phyloP scores from a whole-genome alignment of 2,797 vertebrate genomes.

The Ctenochaetus hawaiiensis region DNA sequence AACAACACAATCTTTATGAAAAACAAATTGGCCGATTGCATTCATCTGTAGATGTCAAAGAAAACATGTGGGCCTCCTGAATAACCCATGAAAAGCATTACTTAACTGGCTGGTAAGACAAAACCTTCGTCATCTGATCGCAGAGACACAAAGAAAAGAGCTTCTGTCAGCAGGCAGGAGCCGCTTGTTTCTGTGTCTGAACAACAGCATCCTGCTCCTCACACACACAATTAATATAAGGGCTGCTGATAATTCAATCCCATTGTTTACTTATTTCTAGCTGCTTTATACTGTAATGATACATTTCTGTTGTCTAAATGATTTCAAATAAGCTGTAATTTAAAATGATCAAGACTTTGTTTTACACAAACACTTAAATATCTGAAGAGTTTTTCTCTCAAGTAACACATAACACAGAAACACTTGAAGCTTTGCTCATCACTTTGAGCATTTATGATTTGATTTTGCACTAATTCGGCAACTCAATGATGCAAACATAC shows the following conservation, averaged over 20 bases:
- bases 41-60: constrained; percentile 73
- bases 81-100: constrained; percentile 56
- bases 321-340: neutral
- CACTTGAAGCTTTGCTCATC: neutral
- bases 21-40: constrained; percentile 75
- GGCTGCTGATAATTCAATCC: neutral
- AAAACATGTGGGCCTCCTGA: constrained; percentile 62
- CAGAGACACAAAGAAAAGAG: constrained; percentile 49
- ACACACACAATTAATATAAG: constrained; percentile 15
- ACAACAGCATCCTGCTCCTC: constrained; percentile 42
- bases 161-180: constrained; percentile 42
- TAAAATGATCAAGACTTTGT: neutral
- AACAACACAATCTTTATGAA: constrained; percentile 81
- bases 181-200: constrained; percentile 23
- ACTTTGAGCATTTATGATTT: too few species aligned
- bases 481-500: neutral
- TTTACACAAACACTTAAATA: neutral
- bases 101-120: constrained; percentile 62
- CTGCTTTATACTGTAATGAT: neutral
- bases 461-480: neutral
- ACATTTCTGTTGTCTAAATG: neutral
- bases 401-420: neutral
- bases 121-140: constrained; percentile 54
- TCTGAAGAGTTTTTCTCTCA: neutral
- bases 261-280: constrained; percentile 12